These are phyloP conservation scores for Hepsetus odoe DNA, from an alignment of 2,113 vertebrate species.

Conservation along the genomic window DNA sequence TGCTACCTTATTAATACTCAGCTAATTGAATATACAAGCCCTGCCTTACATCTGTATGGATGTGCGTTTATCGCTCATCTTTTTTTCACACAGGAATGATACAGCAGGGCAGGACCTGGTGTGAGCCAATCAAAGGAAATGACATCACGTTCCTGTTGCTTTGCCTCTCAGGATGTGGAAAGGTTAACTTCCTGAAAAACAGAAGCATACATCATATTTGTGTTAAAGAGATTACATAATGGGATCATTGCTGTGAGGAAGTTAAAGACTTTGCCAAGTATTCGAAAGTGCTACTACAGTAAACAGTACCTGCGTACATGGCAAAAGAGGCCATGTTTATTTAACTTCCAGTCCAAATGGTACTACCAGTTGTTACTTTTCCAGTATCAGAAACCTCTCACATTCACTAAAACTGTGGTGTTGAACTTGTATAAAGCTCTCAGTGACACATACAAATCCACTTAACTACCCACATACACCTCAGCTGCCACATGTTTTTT, in stretches of 20 bases:
- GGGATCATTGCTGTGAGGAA: not conserved
- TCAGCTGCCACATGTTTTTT: no score
- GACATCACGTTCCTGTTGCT: slow-evolving; percentile 4
- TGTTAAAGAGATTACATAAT: not conserved
- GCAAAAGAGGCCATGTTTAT: no score
- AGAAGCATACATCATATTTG: slow-evolving; percentile 5
- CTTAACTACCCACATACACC: no score
- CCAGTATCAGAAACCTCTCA: no score
- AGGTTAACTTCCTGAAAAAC: not conserved
- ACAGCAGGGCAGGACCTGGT: not conserved
- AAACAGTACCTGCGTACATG: not conserved
- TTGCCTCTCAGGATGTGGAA: not conserved
- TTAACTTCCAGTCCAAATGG: no score
- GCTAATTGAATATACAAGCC: no score
- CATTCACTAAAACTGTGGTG: no score
- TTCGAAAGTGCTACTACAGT: not conserved
- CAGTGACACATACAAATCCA: no score
- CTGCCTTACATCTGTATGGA: not conserved
- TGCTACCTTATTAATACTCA: no score
- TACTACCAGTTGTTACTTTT: no score
- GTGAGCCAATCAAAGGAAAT: not conserved
- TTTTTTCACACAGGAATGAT: not conserved
- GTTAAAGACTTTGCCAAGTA: not conserved
- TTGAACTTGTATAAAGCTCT: no score
- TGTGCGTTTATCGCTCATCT: not conserved